Base-by-base conservation (phyloP, 2,113 vertebrate genomes). In the Rana temporaria region DNA sequence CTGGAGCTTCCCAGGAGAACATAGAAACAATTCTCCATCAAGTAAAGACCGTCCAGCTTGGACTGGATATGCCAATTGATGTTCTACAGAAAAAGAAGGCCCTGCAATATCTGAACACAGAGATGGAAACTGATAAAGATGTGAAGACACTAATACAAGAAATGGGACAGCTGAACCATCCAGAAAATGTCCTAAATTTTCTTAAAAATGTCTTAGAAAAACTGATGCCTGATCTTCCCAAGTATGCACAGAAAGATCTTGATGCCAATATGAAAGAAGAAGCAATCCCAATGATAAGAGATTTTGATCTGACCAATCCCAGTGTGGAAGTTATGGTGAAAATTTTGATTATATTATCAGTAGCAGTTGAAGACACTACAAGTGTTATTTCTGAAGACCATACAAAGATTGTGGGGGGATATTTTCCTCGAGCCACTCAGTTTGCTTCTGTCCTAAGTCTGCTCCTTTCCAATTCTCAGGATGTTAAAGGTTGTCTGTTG, bases 331-430 rank as follows among this genome's bases (percentile, higher is more conserved):
- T 20, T 56, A 34, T 87, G 48, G 77, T 79, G 18, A 34, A 80
- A 0, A 62, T 84, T 5, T 60, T 87, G 16, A 62, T 85, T 38
- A 65, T 34, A 4, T 65, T 87, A 65, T 82, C 78, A 34, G 75
- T 83, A 60, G 85, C 69, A n/a, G 86, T 86, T 26, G 70, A 87
- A 60, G 85, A 87, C 26, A 81, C 82, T 74, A 85, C 86, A 5
- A 64, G 66, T 17, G 42, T 18, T 19, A 48, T 52, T 55, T 17
- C 69, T 26, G 38, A 18, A 16, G 5, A 67, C 38, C 38, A 77
- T n/a, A 65, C 59, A 32, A 7, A 17, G 12, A 84, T 74, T 2
- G 73, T 68, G 19, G 24, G 84, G 63, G 86, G 86, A 14, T 87
- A 85, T 65, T 83, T 86, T 65, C 86, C 86, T 5, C 42, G 86